phyloP scores from a whole-genome alignment of 2,113 vertebrate genomes.

The Chloropsis cyanopogon region DNA sequence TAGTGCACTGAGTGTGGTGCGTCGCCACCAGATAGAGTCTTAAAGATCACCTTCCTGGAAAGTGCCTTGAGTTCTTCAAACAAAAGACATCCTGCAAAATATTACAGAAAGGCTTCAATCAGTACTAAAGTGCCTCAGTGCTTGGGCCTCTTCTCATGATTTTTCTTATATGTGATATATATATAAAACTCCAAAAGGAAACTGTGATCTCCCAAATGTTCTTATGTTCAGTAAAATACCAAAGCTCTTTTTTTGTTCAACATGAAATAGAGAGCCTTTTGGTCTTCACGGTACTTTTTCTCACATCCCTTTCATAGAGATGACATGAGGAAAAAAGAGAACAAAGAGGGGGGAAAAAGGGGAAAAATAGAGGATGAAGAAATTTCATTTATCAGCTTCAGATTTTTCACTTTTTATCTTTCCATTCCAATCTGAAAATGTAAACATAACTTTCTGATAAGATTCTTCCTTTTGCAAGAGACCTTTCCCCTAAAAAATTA shows the following conservation, averaged over 20 bases:
- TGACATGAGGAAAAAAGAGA: background rate
- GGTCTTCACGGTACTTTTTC: background rate
- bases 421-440: background rate
- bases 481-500: background rate
- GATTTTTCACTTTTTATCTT: background rate
- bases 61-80: background rate
- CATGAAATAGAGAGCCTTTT: background rate
- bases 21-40: background rate
- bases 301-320: background rate
- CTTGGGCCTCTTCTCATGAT: background rate
- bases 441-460: background rate
- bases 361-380: background rate
- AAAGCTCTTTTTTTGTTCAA: background rate
- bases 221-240: background rate
- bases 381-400: background rate
- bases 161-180: background rate
- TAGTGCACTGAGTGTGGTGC: background rate
- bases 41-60: background rate
- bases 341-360: background rate
- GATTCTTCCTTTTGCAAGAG: background rate
- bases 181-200: background rate
- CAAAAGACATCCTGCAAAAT: background rate
- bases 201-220: background rate
- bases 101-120: background rate
- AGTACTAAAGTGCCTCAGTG: background rate